Percentiles rank a stretch among this genome's conserved stretches.
Evolutionary conservation across 2,113 vertebrate genomes (phyloP).

Genomic region (Grallaria varia): DNA sequence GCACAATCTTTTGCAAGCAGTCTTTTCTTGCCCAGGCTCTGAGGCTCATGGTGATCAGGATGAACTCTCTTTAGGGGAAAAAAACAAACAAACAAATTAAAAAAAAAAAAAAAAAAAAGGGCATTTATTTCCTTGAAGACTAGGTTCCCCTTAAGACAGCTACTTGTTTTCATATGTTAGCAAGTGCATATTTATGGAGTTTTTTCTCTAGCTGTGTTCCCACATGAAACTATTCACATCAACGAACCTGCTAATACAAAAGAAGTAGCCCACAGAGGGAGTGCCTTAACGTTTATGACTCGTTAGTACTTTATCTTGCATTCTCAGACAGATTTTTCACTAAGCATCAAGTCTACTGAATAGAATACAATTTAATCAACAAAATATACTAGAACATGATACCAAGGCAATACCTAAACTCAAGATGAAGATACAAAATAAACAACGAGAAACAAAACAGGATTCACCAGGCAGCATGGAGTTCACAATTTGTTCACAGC

Average conservation of each 20-base stretch:
- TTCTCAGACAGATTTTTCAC: background rate
- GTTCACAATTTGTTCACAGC: slow-evolving; percentile 56
- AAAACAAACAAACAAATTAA: too few relatives aligned
- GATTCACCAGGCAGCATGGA: background rate
- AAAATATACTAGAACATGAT: background rate
- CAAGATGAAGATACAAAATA: background rate
- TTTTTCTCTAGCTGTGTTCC: background rate
- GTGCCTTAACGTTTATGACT: background rate
- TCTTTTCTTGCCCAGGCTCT: background rate
- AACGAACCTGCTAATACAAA: background rate
- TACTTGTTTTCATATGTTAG: background rate
- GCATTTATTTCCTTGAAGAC: background rate
- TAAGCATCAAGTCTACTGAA: background rate
- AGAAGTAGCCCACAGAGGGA: background rate
- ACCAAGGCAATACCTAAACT: background rate
- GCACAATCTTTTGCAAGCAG: background rate
- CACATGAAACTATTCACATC: background rate
- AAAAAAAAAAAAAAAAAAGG: background rate
- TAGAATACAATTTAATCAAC: background rate
- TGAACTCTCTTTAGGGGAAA: background rate
- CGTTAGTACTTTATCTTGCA: background rate
- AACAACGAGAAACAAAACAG: slow-evolving; percentile 18
- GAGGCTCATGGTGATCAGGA: background rate
- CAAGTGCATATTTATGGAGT: background rate
- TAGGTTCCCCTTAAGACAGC: background rate